These are phyloP conservation scores for Pristionchus arcanus DNA, from an alignment of 2,888 invertebrate genomes.

Conservation along the genomic window DNA sequence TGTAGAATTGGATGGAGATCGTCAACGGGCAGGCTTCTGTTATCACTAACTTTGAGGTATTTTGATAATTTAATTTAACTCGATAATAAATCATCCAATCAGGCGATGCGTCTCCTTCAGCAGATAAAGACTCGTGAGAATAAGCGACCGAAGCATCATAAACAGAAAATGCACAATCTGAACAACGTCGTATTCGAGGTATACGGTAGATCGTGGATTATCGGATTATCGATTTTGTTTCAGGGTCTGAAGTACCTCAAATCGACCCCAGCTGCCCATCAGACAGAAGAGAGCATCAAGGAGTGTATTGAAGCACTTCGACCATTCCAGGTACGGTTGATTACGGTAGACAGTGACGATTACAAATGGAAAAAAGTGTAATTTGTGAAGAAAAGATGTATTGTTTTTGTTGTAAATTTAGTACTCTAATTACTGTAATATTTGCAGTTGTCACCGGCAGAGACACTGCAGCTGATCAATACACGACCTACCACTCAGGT, in stretches of 20 bases:
- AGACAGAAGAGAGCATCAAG: constrained; percentile 59
- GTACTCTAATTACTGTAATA: background rate
- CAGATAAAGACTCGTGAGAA: constrained; percentile 34
- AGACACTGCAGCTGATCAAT: constrained; percentile 67
- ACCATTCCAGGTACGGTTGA: constrained; percentile 58
- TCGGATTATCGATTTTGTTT: background rate
- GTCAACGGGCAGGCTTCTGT: constrained; percentile 60
- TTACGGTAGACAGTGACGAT: background rate
- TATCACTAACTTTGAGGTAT: constrained; percentile 67
- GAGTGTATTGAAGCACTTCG: constrained; percentile 60
- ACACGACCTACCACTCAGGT: constrained; percentile 59
- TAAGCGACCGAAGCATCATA: constrained; percentile 32
- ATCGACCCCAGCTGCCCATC: constrained; percentile 60
- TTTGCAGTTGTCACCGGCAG: constrained; percentile 64
- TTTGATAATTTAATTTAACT: constrained; percentile 51
- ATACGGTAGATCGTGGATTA: background rate
- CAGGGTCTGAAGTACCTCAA: constrained; percentile 64
- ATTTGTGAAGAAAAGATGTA: background rate
- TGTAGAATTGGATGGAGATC: constrained; percentile 63
- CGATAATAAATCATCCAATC: background rate
- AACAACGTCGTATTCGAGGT: constrained; percentile 65
- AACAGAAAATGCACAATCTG: constrained; percentile 41
- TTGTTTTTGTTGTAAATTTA: background rate
- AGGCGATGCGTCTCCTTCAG: constrained; percentile 43
- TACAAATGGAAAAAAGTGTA: background rate